Conservation (phyloP, 2,113 vertebrate genomes). For the Nycticebus coucang region DNA sequence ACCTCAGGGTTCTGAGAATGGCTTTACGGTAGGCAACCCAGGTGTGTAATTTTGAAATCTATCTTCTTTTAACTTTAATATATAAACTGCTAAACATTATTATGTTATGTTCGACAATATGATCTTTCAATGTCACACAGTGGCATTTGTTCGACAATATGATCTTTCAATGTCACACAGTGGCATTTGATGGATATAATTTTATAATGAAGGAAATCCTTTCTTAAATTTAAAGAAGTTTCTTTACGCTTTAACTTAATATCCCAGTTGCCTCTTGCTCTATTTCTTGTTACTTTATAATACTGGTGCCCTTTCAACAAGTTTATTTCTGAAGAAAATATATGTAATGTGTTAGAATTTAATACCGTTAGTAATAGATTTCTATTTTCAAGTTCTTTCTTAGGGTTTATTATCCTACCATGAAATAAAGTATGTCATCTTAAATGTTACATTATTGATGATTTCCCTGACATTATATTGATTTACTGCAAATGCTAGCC, state of each 20-base stretch:
- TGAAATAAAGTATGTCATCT: neutral
- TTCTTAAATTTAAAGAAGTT: neutral
- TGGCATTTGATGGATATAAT: neutral
- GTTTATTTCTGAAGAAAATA: neutral
- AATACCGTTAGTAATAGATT: neutral
- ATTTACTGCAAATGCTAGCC: neutral
- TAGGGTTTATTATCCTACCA: neutral
- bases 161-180: neutral
- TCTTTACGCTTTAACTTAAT: neutral
- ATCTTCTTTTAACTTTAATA: slow-evolving; percentile 20
- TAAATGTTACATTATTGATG: neutral
- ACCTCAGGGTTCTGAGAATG: slow-evolving; percentile 34
- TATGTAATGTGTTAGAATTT: neutral
- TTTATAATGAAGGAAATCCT: neutral
- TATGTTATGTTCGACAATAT: neutral
- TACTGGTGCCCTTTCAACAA: neutral
- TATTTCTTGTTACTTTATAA: neutral
- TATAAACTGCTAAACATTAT: neutral
- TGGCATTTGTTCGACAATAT: neutral
- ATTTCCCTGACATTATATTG: neutral
- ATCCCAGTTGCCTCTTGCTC: neutral
- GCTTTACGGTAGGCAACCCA: neutral
- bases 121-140: neutral
- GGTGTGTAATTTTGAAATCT: neutral
- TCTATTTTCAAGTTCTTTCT: neutral